Conservation (phyloP, 2,113 vertebrate genomes). For the Corythoichthys intestinalis region DNA sequence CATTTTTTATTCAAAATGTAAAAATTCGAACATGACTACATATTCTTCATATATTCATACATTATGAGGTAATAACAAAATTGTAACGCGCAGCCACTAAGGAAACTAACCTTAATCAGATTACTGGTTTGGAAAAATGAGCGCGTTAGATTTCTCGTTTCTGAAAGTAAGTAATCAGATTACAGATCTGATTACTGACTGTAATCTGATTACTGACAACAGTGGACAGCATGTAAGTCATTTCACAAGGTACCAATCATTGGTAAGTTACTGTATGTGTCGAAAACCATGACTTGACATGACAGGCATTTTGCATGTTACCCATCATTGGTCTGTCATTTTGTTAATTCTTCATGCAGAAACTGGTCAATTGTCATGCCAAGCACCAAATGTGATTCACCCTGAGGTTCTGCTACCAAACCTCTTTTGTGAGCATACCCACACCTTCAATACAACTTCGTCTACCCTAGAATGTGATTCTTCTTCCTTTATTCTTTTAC, state of each 20-base stretch:
- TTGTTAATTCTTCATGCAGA: background rate
- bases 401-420: background rate
- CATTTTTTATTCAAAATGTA: no score
- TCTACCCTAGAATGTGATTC: background rate
- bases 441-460: background rate
- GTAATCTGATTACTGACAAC: no score
- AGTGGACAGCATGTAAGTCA: background rate
- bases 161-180: no score
- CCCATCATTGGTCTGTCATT: background rate
- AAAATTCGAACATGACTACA: no score
- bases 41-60: no score
- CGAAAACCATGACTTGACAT: background rate
- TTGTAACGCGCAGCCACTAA: no score
- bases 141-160: no score
- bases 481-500: background rate
- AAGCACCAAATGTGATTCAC: background rate
- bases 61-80: no score
- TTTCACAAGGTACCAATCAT: background rate
- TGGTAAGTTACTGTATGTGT: background rate
- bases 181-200: no score
- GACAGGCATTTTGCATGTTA: background rate
- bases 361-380: background rate
- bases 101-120: no score
- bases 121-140: no score
- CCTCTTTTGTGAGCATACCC: background rate